phyloP scores from a whole-genome alignment of 2,797 vertebrate genomes.

The Lepidocolaptes lacrymiger region DNA sequence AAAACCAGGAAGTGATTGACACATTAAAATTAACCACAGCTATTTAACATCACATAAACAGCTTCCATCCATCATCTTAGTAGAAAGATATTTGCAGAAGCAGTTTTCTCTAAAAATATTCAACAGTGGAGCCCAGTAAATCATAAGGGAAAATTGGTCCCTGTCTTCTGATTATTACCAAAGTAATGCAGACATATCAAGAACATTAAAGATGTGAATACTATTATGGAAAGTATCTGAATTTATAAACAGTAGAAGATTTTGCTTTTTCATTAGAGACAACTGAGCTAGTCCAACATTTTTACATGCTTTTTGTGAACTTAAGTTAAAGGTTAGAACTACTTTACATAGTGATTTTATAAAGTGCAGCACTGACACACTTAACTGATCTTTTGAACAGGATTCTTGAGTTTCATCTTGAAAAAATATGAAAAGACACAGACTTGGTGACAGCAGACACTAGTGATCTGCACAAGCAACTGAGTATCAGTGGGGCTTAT shows the following conservation, averaged over 20 bases:
- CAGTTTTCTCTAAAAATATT: not conserved
- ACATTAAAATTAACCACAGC: not conserved
- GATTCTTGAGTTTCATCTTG: not conserved
- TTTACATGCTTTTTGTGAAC: not conserved
- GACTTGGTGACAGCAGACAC: not conserved
- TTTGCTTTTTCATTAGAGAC: not conserved
- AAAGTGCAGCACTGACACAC: not conserved
- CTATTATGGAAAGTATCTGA: not conserved
- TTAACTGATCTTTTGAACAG: not conserved
- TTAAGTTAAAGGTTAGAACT: not conserved
- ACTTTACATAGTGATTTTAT: accelerated
- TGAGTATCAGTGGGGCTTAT: not conserved
- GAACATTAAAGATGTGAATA: not conserved
- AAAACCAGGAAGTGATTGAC: not conserved
- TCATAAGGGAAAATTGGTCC: not conserved
- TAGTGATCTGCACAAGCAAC: not conserved
- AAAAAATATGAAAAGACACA: not conserved
- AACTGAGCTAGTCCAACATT: not conserved
- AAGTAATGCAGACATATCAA: not conserved
- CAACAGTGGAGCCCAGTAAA: not conserved
- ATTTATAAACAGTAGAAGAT: not conserved
- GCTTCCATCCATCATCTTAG: not conserved
- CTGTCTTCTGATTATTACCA: not conserved
- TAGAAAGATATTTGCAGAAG: not conserved
- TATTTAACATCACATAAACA: not conserved